Conservation (phyloP, 2,888 invertebrate genomes). For the Argynnis bischoffii region DNA sequence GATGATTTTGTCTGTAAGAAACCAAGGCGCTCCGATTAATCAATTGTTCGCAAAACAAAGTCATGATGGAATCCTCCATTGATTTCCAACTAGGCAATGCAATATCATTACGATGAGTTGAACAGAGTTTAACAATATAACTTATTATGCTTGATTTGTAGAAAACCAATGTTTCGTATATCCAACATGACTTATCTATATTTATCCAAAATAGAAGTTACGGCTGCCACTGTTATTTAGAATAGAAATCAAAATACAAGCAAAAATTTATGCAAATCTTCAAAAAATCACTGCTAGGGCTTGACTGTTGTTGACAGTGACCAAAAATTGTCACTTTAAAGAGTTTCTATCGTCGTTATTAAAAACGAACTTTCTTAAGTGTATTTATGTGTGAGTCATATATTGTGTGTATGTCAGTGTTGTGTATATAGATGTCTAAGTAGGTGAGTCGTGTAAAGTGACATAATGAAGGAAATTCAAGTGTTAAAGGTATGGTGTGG, state of each 20-base stretch:
- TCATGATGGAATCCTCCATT: conserved; percentile 66
- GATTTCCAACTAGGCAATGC: conserved; percentile 40
- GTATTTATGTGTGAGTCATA: conserved; percentile 37
- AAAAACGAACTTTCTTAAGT: conserved; percentile 39
- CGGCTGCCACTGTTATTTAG: conserved; percentile 40
- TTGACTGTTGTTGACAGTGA: conserved; percentile 44
- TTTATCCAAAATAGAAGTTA: conserved; percentile 34
- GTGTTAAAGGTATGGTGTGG: conserved; percentile 83
- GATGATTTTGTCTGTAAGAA: conserved; percentile 98
- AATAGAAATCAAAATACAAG: conserved; percentile 49
- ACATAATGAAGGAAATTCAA: conserved; percentile 46
- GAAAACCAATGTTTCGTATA: conserved; percentile 44
- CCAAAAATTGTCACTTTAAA: conserved; percentile 38
- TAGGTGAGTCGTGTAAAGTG: conserved; percentile 42
- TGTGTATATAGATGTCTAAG: conserved; percentile 17
- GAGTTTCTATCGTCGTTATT: conserved; percentile 38
- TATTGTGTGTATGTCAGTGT: conserved; percentile 39
- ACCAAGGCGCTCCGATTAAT: conserved; percentile 72
- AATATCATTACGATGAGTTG: conserved; percentile 8
- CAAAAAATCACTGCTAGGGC: conserved; percentile 54
- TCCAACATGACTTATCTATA: conserved; percentile 61
- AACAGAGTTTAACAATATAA: not conserved
- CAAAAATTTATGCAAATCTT: conserved; percentile 47
- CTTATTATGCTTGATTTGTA: conserved; percentile 15
- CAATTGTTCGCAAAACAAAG: conserved; percentile 56